A percentile compares a stretch with the other conserved stretches of the same genome.
Evolutionary conservation across 2,113 vertebrate species (phyloP).

Genomic region (Raphicerus campestris): DNA sequence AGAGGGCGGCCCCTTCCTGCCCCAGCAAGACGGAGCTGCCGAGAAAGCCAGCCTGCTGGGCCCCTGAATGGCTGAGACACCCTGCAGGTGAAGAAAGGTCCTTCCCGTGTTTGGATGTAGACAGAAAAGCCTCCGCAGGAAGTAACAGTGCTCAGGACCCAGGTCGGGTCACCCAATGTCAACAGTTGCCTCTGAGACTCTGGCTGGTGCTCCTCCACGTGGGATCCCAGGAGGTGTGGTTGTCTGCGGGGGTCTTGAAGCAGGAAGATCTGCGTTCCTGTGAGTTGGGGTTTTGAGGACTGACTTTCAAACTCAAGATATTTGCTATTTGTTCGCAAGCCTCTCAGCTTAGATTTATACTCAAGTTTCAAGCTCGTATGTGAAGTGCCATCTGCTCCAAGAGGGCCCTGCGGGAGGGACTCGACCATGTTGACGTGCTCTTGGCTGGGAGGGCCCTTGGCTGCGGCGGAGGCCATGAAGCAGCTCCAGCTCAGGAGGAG

Average conservation of each 20-base stretch:
- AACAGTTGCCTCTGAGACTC: not conserved
- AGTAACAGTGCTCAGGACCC: not conserved
- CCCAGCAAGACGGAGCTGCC: not conserved
- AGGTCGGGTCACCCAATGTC: not conserved
- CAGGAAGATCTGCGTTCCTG: not conserved
- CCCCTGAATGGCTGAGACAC: not conserved
- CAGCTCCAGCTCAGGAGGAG: rapidly evolving
- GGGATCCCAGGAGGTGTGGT: not conserved
- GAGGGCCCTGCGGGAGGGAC: not conserved
- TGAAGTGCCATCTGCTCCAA: not conserved
- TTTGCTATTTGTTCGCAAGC: not conserved
- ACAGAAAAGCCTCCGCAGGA: not conserved
- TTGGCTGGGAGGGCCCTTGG: not conserved
- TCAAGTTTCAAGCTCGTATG: rapidly evolving
- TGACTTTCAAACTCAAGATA: not conserved
- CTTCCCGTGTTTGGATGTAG: not conserved
- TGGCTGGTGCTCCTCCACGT: not conserved
- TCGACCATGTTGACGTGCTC: not conserved
- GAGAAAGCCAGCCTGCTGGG: not conserved
- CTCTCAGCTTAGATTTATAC: not conserved
- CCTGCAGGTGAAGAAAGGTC: not conserved
- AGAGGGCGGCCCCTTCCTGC: not conserved
- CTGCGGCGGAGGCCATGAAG: rapidly evolving
- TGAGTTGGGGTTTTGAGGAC: not conserved
- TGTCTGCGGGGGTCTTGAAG: not conserved